Percentiles rank a stretch among this genome's conserved stretches.
phyloP scores from a whole-genome alignment of 2,113 vertebrate genomes.

The Columbina picui region DNA sequence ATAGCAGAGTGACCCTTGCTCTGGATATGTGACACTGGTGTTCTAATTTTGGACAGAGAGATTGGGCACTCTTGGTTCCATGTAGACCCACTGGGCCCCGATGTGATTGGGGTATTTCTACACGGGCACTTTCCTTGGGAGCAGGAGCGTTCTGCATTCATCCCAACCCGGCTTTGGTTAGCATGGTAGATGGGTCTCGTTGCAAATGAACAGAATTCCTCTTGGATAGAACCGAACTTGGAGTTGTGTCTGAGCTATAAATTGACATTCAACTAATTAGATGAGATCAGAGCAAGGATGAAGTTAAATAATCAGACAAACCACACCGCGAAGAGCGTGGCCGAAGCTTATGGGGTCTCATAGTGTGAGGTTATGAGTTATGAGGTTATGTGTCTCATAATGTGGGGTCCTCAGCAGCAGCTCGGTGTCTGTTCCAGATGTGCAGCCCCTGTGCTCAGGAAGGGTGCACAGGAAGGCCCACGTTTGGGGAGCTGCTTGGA shows the following conservation, averaged over 20 bases:
- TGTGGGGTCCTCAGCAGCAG: accelerated
- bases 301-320: background rate
- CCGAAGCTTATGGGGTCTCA: accelerated
- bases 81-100: background rate
- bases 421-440: background rate
- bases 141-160: background rate
- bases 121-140: background rate
- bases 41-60: background rate
- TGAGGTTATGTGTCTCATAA: no score
- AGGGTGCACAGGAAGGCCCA: accelerated
- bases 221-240: background rate
- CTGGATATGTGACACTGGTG: background rate
- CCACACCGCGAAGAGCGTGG: accelerated
- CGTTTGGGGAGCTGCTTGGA: background rate
- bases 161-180: background rate
- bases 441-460: background rate
- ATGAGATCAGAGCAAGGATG: background rate
- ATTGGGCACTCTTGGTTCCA: background rate
- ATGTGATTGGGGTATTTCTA: background rate
- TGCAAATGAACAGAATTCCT: background rate
- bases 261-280: background rate
- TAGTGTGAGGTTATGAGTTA: no score
- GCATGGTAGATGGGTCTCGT: background rate
- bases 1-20: background rate
- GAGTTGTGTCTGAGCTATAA: background rate